Evolutionary conservation across 2,888 invertebrate genomes (phyloP).

Genomic region (Carpatolechia fugitivella): DNA sequence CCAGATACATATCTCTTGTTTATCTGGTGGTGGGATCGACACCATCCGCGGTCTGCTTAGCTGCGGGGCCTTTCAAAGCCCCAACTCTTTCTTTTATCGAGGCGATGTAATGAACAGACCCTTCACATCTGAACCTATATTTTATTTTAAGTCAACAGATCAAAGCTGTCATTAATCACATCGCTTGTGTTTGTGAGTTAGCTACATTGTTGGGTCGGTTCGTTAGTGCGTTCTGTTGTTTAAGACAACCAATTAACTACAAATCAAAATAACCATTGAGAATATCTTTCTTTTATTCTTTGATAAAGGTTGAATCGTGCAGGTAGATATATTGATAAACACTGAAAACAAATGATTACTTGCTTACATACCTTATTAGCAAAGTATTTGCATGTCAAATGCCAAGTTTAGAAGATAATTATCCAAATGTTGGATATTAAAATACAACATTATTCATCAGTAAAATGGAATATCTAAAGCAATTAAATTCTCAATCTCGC

Average conservation of each 20-base stretch:
- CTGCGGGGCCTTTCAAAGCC: slow-evolving; percentile 50
- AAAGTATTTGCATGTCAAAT: background rate
- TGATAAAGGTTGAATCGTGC: background rate
- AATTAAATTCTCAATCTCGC: slow-evolving; percentile 53
- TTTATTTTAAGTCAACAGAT: slow-evolving; percentile 13
- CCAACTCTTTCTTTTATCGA: slow-evolving; percentile 57
- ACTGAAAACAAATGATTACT: too few relatives aligned
- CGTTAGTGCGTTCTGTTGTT: background rate
- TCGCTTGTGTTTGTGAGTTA: background rate
- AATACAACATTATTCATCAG: background rate
- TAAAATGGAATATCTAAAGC: slow-evolving; percentile 23
- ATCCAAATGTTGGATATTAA: background rate
- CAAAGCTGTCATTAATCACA: slow-evolving; percentile 8
- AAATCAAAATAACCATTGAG: too few relatives aligned
- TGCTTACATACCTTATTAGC: background rate
- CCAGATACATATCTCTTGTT: slow-evolving; percentile 62
- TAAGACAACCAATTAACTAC: background rate
- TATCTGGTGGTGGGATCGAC: slow-evolving; percentile 64
- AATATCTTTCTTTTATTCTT: background rate
- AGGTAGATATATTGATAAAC: background rate
- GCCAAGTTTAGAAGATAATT: background rate
- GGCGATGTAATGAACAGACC: slow-evolving; percentile 31
- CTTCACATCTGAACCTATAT: slow-evolving; percentile 1
- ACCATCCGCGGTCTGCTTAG: slow-evolving; percentile 43
- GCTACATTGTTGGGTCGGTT: too few relatives aligned